These are phyloP conservation scores for Eutrigla gurnardus DNA, from an alignment of 2,797 vertebrate species.

Conservation along the genomic window DNA sequence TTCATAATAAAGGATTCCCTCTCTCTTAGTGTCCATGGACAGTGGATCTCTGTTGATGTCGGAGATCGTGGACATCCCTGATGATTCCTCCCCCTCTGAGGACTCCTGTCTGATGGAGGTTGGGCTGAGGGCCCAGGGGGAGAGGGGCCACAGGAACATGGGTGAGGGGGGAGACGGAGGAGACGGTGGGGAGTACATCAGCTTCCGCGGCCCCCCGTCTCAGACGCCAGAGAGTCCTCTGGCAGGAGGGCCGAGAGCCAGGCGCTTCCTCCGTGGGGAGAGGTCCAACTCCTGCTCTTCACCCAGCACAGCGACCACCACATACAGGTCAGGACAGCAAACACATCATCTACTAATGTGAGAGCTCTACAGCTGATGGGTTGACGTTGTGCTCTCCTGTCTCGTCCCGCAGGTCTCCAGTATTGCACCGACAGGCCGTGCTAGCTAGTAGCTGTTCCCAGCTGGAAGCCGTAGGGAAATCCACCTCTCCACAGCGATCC, in stretches of 20 bases:
- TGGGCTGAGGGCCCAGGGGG: conserved; percentile 81
- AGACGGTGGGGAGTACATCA: conserved; percentile 78
- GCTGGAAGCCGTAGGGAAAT: conserved; percentile 85
- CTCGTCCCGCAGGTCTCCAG: conserved; percentile 78
- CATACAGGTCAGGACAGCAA: conserved; percentile 74
- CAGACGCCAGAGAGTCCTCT: conserved; percentile 87
- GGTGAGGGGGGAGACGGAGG: conserved; percentile 81
- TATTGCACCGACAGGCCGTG: conserved; percentile 81
- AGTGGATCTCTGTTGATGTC: conserved; percentile 94
- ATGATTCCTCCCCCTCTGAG: conserved; percentile 95
- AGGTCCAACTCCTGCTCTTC: conserved; percentile 96
- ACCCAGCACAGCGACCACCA: conserved; percentile 83
- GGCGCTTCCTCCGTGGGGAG: conserved; percentile 87
- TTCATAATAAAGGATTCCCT: background rate
- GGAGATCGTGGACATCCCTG: conserved; percentile 93
- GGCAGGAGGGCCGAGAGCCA: conserved; percentile 81
- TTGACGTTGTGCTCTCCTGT: background rate
- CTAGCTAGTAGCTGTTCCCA: conserved; percentile 93
- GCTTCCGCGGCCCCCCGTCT: conserved; percentile 65
- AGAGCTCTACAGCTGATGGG: background rate
- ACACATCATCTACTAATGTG: background rate
- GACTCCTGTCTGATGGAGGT: conserved; percentile 96
- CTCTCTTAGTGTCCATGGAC: conserved; percentile 91
- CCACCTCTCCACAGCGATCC: conserved; percentile 67
- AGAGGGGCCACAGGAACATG: conserved; percentile 82